A percentile compares a stretch with the other conserved stretches of the same genome.
phyloP scores from a whole-genome alignment of 2,113 vertebrate genomes.

The Lampris megalopsis region DNA sequence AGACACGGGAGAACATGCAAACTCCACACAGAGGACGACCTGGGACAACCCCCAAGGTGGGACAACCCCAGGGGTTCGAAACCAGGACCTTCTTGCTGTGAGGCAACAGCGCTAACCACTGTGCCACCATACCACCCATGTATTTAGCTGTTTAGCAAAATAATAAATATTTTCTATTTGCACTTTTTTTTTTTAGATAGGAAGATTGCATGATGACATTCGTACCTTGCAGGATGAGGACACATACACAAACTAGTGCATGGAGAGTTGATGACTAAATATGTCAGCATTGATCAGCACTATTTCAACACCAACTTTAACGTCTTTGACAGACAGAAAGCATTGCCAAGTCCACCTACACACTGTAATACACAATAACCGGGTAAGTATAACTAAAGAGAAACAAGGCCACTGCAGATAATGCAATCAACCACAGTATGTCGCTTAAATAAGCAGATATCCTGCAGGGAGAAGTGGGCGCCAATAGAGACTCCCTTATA shows the following conservation, averaged over 20 bases:
- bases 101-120: too few relatives aligned
- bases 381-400: background rate
- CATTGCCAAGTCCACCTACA: background rate
- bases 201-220: too few relatives aligned
- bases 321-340: background rate
- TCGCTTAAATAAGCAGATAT: conserved; percentile 31
- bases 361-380: background rate
- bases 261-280: background rate
- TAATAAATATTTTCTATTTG: too few relatives aligned
- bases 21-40: too few relatives aligned
- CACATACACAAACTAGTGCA: background rate
- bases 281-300: background rate
- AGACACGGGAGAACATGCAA: too few relatives aligned
- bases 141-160: too few relatives aligned
- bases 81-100: too few relatives aligned
- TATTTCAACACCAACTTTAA: background rate
- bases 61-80: too few relatives aligned
- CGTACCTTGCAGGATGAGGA: background rate
- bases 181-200: too few relatives aligned
- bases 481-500: conserved; percentile 39
- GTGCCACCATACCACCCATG: too few relatives aligned
- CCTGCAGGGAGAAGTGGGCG: conserved; percentile 25
- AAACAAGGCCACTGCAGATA: conserved; percentile 2
- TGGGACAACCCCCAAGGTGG: too few relatives aligned
- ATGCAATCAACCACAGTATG: conserved; percentile 12